phyloP scores from a whole-genome alignment of 2,888 invertebrate genomes.

The Acrobasis suavella region DNA sequence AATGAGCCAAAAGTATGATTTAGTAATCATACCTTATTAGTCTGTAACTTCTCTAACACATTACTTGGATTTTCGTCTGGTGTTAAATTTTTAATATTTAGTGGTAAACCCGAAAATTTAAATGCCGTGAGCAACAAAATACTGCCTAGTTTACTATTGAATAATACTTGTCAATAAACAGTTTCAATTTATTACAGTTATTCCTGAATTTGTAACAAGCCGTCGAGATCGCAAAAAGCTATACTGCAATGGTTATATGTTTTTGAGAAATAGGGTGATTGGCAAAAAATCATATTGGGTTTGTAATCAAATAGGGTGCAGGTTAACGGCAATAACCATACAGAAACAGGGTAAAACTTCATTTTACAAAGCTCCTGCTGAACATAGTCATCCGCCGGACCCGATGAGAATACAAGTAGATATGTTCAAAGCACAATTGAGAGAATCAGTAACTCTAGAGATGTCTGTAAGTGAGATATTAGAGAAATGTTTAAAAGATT shows the following conservation, averaged over 20 bases:
- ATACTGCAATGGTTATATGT: slow-evolving; percentile 2
- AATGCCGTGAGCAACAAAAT: not conserved
- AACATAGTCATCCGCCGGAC: slow-evolving; percentile 6
- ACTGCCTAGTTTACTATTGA: not conserved
- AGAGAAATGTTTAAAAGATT: slow-evolving; percentile 5
- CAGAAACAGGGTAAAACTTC: not conserved
- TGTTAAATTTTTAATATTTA: too few relatives aligned
- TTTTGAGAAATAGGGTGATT: not conserved
- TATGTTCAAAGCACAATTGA: slow-evolving; percentile 8
- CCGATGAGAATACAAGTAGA: not conserved
- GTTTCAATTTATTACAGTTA: not conserved
- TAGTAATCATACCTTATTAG: too few relatives aligned
- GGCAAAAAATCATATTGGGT: slow-evolving; percentile 18
- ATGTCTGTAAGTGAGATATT: not conserved
- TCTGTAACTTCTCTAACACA: too few relatives aligned
- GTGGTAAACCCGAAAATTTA: too few relatives aligned
- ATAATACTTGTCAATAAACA: too few relatives aligned
- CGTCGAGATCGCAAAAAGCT: not conserved
- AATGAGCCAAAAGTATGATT: too few relatives aligned
- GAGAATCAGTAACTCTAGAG: not conserved
- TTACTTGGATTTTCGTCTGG: too few relatives aligned
- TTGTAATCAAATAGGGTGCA: not conserved
- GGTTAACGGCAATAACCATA: slow-evolving; percentile 2
- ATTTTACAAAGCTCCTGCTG: not conserved
- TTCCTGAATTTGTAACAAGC: not conserved